Percentiles rank a stretch among this genome's conserved stretches.
Evolutionary conservation across 2,113 vertebrate species (phyloP).

Genomic region (Cathartes aura): DNA sequence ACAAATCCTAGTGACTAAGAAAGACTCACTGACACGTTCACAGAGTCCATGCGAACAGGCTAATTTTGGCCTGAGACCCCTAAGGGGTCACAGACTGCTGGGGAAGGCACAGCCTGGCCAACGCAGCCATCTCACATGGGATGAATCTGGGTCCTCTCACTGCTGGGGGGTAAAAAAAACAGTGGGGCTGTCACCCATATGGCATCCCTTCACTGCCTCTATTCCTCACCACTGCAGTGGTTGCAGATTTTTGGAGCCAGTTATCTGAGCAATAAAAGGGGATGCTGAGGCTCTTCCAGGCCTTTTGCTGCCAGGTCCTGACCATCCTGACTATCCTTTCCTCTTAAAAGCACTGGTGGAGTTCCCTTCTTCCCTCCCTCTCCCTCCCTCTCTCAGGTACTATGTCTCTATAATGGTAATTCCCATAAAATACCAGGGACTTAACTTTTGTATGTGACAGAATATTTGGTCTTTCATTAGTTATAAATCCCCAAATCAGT

Average conservation of each 20-base stretch:
- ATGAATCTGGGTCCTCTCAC: not conserved
- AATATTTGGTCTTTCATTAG: not conserved
- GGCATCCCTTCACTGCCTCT: not conserved
- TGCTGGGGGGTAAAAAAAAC: not conserved
- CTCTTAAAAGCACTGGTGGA: not conserved
- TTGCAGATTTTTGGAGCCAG: not conserved
- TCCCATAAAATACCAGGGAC: not conserved
- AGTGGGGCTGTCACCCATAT: not conserved
- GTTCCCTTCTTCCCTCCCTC: not conserved
- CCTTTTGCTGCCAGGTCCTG: not conserved
- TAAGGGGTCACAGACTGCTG: not conserved
- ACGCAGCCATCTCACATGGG: accelerated
- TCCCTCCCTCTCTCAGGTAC: not conserved
- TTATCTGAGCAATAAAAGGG: not conserved
- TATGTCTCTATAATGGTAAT: not conserved
- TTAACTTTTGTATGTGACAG: not conserved
- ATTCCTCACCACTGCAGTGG: not conserved
- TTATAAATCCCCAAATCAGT: not conserved
- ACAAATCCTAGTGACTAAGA: not conserved
- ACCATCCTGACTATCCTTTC: not conserved
- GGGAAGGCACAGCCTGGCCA: not conserved
- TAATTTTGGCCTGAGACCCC: not conserved
- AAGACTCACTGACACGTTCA: not conserved
- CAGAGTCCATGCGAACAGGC: not conserved
- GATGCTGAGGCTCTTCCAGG: not conserved